These are phyloP conservation scores for Danio tinwini DNA, from an alignment of 2,797 vertebrate genomes.

Conservation along the genomic window DNA sequence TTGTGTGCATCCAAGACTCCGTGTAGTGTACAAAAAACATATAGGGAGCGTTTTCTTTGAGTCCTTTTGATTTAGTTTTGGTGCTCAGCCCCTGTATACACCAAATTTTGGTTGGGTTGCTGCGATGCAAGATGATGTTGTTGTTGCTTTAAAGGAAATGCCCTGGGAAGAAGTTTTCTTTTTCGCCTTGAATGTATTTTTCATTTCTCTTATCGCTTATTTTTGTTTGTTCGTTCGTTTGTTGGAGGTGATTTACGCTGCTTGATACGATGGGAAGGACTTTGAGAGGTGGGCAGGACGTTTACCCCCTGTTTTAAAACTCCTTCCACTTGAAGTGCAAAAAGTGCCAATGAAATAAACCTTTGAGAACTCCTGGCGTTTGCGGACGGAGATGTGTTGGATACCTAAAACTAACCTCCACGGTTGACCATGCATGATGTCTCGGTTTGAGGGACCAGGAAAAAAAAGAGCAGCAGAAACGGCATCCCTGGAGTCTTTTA, in stretches of 20 bases:
- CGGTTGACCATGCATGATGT: conserved; percentile 2
- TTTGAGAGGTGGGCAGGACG: background rate
- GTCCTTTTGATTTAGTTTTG: background rate
- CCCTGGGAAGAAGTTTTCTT: conserved; percentile 27
- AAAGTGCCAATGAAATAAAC: conserved; percentile 78
- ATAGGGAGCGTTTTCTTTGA: conserved; percentile 4
- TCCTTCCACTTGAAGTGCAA: conserved; percentile 65
- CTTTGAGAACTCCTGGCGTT: conserved; percentile 46
- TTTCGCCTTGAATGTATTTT: conserved; percentile 52
- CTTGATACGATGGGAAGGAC: conserved; percentile 42
- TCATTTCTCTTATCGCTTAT: conserved; percentile 20
- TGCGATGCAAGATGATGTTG: conserved; percentile 12
- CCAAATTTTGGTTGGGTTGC: conserved; percentile 27
- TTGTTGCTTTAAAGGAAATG: conserved; percentile 39
- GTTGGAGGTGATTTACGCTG: conserved; percentile 49
- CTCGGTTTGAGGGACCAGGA: conserved; percentile 34
- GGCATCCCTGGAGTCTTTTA: conserved; percentile 36
- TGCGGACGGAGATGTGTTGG: conserved; percentile 29
- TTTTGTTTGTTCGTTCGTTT: conserved; percentile 9
- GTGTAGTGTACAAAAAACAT: background rate
- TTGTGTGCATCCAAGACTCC: background rate
- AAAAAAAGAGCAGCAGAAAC: conserved; percentile 21
- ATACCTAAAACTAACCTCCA: conserved; percentile 1
- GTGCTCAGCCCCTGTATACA: conserved; percentile 35
- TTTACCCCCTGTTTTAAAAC: conserved; percentile 7